Evolutionary conservation across 2,113 vertebrate species (phyloP).

Genomic region (Apodemus speciosus): DNA sequence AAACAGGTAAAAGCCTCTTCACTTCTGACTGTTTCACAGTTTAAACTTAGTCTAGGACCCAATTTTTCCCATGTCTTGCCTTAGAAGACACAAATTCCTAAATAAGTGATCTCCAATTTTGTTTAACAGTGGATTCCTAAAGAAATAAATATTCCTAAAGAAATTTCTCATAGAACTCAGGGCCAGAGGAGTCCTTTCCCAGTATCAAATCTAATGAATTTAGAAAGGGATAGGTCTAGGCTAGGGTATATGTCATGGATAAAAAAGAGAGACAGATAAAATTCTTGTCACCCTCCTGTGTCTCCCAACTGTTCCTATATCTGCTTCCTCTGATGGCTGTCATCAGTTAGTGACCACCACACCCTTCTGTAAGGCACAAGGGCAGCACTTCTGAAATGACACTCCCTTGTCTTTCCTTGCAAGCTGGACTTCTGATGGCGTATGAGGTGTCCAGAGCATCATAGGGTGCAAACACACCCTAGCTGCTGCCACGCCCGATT

Average conservation of each 20-base stretch:
- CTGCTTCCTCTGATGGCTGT: background rate
- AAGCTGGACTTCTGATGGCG: background rate
- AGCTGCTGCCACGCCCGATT: background rate
- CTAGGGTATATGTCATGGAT: background rate
- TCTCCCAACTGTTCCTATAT: background rate
- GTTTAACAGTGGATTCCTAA: constrained; percentile 29
- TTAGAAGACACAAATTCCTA: background rate
- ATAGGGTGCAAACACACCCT: background rate
- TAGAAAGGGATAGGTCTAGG: background rate
- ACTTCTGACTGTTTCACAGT: constrained; percentile 27
- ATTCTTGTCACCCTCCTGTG: background rate
- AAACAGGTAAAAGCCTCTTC: background rate
- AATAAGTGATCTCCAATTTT: constrained; percentile 24
- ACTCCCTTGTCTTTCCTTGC: background rate
- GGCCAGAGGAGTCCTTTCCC: background rate
- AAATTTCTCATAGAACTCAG: background rate
- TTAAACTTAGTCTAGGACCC: constrained; percentile 25
- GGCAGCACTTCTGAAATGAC: background rate
- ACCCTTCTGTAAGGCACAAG: background rate
- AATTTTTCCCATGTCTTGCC: background rate
- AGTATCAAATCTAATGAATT: background rate
- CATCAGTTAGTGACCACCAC: background rate
- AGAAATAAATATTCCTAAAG: background rate
- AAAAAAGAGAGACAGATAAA: background rate
- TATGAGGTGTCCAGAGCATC: background rate